phyloP scores from a whole-genome alignment of 2,888 invertebrate species.

The Drosophila monieri region DNA sequence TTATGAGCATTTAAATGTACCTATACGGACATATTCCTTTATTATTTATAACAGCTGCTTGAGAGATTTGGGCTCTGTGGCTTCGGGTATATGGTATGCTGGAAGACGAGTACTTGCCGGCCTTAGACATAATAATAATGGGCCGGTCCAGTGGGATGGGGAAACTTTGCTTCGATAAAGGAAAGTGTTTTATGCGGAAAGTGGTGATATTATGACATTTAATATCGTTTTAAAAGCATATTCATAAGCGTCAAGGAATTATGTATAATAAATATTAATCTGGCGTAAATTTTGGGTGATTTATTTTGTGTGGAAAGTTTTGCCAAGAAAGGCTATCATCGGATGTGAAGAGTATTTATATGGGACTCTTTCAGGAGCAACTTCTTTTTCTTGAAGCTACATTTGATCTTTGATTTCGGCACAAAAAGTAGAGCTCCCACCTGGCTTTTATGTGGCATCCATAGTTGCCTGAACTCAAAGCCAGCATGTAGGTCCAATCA shows the following conservation, averaged over 20 bases:
- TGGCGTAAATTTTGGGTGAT: background rate
- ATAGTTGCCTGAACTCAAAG: constrained; percentile 6
- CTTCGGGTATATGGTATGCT: constrained; percentile 37
- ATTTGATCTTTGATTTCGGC: no score
- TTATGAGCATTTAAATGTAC: constrained; percentile 74
- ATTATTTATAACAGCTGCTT: constrained; percentile 75
- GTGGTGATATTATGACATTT: background rate
- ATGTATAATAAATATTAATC: background rate
- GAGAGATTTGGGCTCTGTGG: constrained; percentile 50
- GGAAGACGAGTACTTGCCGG: constrained; percentile 55
- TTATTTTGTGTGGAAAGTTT: constrained; percentile 6
- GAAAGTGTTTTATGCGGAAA: background rate
- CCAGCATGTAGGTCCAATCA: constrained; percentile 2
- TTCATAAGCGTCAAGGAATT: background rate
- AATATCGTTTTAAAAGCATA: constrained; percentile 1
- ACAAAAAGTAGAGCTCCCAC: no score
- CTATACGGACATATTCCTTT: constrained; percentile 48
- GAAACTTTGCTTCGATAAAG: constrained; percentile 4
- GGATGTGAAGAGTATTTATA: background rate
- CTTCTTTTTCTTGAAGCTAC: no score
- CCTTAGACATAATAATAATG: constrained; percentile 7
- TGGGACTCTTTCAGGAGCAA: background rate
- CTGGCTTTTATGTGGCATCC: background rate
- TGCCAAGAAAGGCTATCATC: background rate
- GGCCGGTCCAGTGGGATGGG: background rate